Conservation (phyloP, 1,140 invertebrate genomes). For the Cataglyphis hispanica region DNA sequence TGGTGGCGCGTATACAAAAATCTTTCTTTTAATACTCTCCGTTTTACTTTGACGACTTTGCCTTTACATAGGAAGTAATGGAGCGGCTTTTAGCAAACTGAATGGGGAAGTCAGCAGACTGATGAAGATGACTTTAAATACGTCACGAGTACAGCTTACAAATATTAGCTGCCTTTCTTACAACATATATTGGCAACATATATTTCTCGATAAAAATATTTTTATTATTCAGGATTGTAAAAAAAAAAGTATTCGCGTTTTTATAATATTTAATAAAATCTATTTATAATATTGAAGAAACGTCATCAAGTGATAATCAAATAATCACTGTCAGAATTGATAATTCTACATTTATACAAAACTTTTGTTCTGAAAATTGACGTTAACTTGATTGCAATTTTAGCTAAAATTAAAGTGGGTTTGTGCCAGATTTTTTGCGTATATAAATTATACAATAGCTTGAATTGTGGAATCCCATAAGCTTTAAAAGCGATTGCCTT, state of each 20-base stretch:
- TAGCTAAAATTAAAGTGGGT: slow-evolving; percentile 65
- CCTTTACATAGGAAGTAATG: slow-evolving; percentile 35
- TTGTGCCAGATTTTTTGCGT: slow-evolving; percentile 26
- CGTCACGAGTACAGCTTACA: not conserved
- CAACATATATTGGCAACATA: not conserved
- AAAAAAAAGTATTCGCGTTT: not conserved
- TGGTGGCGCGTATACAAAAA: slow-evolving; percentile 61
- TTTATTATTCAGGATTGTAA: not conserved
- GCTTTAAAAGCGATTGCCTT: slow-evolving; percentile 40
- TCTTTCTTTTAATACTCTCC: slow-evolving; percentile 53
- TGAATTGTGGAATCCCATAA: slow-evolving; percentile 42
- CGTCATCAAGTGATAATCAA: not conserved
- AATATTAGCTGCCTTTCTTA: slow-evolving; percentile 12
- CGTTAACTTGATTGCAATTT: slow-evolving; percentile 67
- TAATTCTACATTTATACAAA: slow-evolving; percentile 59
- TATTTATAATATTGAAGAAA: not conserved
- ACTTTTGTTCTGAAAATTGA: slow-evolving; percentile 44
- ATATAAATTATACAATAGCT: slow-evolving; percentile 65
- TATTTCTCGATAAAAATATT: not conserved
- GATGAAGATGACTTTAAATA: slow-evolving; percentile 54
- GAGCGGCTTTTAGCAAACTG: slow-evolving; percentile 49
- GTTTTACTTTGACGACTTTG: slow-evolving; percentile 46
- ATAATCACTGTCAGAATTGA: not conserved
- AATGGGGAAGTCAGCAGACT: slow-evolving; percentile 22
- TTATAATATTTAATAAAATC: not conserved